Conservation (phyloP, 2,797 vertebrate species). For the Dromococcyx pavoninus region DNA sequence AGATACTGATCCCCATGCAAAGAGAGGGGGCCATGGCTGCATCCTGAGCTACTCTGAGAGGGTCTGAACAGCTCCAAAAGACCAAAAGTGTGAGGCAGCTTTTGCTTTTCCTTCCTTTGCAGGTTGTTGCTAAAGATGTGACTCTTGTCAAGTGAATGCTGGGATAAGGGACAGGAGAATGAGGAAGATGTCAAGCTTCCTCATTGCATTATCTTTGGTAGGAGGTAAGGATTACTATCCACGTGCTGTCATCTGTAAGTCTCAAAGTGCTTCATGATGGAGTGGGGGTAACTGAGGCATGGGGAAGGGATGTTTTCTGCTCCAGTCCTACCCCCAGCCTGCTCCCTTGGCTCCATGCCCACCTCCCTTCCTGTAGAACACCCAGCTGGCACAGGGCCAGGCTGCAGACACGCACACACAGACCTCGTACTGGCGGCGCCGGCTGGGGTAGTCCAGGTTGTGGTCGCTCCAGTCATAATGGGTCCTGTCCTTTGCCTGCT, state of each 20-base stretch:
- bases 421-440: conserved; percentile 95
- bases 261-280: not conserved
- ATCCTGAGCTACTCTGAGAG: not conserved
- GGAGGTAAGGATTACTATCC: not conserved
- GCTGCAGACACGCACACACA: accelerated
- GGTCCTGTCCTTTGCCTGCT: conserved; percentile 90
- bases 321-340: not conserved
- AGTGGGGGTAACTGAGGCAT: not conserved
- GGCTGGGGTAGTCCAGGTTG: conserved; percentile 92
- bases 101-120: not conserved
- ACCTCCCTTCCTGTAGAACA: not conserved
- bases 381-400: accelerated
- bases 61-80: not conserved
- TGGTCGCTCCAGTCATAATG: conserved; percentile 93
- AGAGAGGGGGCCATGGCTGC: not conserved
- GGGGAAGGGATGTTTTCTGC: not conserved
- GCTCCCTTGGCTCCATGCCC: not conserved
- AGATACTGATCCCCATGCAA: accelerated
- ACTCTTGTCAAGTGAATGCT: not conserved
- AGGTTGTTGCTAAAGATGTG: not conserved
- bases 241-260: not conserved
- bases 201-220: not conserved
- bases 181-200: not conserved
- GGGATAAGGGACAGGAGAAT: not conserved
- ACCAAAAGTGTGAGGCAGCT: not conserved